A percentile compares a stretch with the other conserved stretches of the same genome.
These are phyloP conservation scores for Hyperoplus immaculatus DNA, from an alignment of 2,797 vertebrate species.

Conservation along the genomic window DNA sequence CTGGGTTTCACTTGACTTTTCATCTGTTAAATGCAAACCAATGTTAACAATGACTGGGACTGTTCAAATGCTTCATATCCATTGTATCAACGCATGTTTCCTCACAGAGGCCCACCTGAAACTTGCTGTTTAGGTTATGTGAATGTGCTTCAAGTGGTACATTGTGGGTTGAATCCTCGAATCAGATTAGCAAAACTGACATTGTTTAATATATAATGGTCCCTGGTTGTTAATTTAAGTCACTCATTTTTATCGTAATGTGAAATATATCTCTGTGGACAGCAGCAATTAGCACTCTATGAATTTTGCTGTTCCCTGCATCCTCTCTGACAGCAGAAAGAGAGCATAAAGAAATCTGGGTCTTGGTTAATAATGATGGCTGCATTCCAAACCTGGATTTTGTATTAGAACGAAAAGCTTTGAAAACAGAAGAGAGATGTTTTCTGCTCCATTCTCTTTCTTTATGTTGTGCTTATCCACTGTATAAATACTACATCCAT, in stretches of 20 bases:
- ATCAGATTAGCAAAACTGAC: conserved; percentile 4
- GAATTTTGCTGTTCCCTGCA: conserved; percentile 20
- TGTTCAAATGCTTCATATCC: too few species aligned
- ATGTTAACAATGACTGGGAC: too few species aligned
- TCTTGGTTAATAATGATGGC: conserved; percentile 26
- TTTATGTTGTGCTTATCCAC: not conserved
- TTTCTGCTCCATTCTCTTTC: not conserved
- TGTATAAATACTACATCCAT: conserved; percentile 1
- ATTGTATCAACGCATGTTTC: too few species aligned
- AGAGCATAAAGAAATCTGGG: conserved; percentile 16
- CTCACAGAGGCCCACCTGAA: too few species aligned
- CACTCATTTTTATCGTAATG: conserved; percentile 9
- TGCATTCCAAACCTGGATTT: conserved; percentile 12
- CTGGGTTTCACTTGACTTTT: too few species aligned
- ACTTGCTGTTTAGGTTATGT: too few species aligned
- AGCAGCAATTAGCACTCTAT: conserved; percentile 22
- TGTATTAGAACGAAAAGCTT: not conserved
- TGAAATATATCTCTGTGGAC: conserved; percentile 19
- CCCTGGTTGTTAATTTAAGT: conserved; percentile 18
- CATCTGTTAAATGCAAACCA: too few species aligned
- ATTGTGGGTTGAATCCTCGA: not conserved
- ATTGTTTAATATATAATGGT: not conserved
- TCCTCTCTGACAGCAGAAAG: conserved; percentile 33
- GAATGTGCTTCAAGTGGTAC: not conserved
- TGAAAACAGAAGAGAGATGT: not conserved